phyloP scores from a whole-genome alignment of 1,140 invertebrate genomes.

The Philotrypesis tridentata region DNA sequence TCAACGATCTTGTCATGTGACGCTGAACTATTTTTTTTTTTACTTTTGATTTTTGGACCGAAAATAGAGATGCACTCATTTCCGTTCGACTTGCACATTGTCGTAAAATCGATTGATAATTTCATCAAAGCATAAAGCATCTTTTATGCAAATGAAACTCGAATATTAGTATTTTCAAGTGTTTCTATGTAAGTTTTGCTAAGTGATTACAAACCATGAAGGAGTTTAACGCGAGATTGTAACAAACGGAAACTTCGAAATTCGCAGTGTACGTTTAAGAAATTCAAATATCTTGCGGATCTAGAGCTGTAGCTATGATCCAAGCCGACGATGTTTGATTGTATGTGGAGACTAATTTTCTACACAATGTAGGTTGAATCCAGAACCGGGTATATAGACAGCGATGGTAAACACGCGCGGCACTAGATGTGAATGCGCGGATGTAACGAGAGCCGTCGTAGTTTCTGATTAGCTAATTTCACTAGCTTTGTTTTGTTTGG shows the following conservation, averaged over 20 bases:
- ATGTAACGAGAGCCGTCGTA: not conserved
- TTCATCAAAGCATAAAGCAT: no score
- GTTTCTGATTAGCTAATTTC: conserved; percentile 6
- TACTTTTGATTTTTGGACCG: no score
- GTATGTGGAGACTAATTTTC: conserved; percentile 39
- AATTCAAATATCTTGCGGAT: conserved; percentile 15
- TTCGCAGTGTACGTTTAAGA: not conserved
- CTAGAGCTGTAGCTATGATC: not conserved
- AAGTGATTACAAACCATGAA: no score
- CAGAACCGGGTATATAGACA: not conserved
- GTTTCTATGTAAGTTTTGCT: no score
- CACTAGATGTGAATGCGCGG: not conserved
- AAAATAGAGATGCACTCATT: no score
- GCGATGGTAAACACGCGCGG: not conserved
- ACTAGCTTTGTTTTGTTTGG: not conserved
- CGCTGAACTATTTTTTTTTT: conserved; percentile 5
- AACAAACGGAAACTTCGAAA: no score
- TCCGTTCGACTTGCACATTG: no score
- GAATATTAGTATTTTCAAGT: no score
- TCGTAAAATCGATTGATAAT: no score
- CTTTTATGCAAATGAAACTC: no score
- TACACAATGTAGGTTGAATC: conserved; percentile 40
- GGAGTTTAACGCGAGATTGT: no score
- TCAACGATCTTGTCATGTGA: not conserved
- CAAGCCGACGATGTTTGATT: conserved; percentile 17